Evolutionary conservation across 2,113 vertebrate species (phyloP).

Genomic region (Plecotus auritus): DNA sequence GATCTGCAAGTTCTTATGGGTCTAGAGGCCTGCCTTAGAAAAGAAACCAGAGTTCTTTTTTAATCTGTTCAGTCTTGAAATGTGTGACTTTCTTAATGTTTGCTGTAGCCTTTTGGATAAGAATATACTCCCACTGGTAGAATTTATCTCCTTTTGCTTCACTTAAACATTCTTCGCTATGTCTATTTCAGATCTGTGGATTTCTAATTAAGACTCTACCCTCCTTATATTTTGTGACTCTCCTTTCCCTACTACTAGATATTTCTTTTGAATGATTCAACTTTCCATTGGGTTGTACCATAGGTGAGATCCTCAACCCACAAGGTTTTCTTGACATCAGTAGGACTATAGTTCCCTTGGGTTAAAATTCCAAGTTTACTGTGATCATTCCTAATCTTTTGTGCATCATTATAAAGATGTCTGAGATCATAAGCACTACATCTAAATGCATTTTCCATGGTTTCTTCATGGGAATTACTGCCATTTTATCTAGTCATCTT

Average conservation of each 20-base stretch:
- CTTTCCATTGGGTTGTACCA: background rate
- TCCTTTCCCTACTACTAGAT: background rate
- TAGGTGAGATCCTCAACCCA: background rate
- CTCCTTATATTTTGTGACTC: background rate
- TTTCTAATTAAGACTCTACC: background rate
- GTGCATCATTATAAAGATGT: background rate
- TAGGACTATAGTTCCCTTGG: background rate
- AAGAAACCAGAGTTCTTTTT: background rate
- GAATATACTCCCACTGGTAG: background rate
- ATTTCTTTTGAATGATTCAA: background rate
- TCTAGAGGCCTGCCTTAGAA: background rate
- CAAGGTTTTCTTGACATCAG: background rate
- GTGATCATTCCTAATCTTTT: background rate
- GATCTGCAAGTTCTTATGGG: background rate
- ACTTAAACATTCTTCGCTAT: background rate
- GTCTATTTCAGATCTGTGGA: background rate
- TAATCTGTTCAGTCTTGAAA: constrained; percentile 10
- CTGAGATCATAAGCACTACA: background rate
- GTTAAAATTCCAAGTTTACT: background rate
- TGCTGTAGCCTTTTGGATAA: background rate
- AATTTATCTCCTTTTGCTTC: background rate
- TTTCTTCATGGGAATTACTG: background rate
- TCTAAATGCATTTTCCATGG: background rate
- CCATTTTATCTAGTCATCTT: background rate
- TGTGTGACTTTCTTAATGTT: background rate